Evolutionary conservation across 2,113 vertebrate species (phyloP), one percentile per base, ranked within the genome.

Genomic region (Zosterops pallidus): DNA sequence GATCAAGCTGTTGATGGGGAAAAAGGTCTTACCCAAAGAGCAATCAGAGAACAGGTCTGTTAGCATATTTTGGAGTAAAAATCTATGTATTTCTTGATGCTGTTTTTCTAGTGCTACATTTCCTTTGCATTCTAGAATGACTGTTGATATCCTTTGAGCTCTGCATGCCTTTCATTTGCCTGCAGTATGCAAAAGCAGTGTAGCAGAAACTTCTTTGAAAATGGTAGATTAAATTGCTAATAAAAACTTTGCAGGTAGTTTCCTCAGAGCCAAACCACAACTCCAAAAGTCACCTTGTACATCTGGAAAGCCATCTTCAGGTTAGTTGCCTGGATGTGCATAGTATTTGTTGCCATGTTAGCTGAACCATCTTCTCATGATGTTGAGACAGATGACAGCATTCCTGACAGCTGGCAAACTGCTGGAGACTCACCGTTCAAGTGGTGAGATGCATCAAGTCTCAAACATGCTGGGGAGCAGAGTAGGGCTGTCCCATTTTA

Each of bases 231-330:
- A 52, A 76, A 83, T 53, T 60, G 44, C 57, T 57, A 52, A 25
- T 49, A 47, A 72, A 85, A 87, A 14, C 20, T 63, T 16, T 17
- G 15, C 35, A 46, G 33, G 29, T 82, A 26, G 69, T 63, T 71
- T 44, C 26, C 0, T 0, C 70, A 55, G 42, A 59, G 57, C 29
- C 20, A 76, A 50, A 60, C 37, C 13, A n/a, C 41, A 79, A 13
- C 39, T 76, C 75, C 12, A 3, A 0, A 82, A 88, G 26, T 72
- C 70, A 76, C 44, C 11, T 60, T 59, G 49, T 28, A 64, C 24
- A 26, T 87, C 52, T 86, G 70, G 49, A 63, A 50, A n/a, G 18
- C 17, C 18, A 21, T 57, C 39, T 53, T 80, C 79, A 83, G 28
- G 33, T 93, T 64, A 31, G 35, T 31, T 69, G 24, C 35, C 44